A percentile compares a stretch with the other conserved stretches of the same genome.
Conservation (phyloP, 2,113 vertebrate species). For the Cisticola juncidis region DNA sequence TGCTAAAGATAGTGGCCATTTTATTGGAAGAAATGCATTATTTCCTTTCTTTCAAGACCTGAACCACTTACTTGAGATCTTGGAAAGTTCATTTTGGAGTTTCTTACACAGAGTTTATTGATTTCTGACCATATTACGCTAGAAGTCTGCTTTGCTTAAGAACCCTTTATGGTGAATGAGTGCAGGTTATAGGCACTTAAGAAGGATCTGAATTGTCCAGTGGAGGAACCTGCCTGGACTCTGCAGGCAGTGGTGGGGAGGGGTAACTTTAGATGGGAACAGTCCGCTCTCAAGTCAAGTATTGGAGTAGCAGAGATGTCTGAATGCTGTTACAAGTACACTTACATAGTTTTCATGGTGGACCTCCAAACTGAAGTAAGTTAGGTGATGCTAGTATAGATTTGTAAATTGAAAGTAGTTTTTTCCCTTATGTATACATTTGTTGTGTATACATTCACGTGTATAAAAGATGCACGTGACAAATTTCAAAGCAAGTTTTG, state of each 20-base stretch:
- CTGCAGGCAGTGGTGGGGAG: rapidly evolving
- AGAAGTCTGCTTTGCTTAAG: background rate
- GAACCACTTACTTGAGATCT: background rate
- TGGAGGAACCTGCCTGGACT: background rate
- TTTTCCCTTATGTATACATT: background rate
- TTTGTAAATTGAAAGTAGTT: background rate
- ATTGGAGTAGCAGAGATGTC: background rate
- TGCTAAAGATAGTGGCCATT: background rate
- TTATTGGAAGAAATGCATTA: background rate
- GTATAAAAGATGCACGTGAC: background rate
- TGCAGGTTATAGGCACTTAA: background rate
- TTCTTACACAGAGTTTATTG: background rate
- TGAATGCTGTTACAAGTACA: background rate
- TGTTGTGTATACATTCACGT: background rate
- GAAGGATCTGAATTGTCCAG: background rate
- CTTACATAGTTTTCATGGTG: background rate
- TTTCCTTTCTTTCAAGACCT: background rate
- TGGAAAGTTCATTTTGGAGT: background rate
- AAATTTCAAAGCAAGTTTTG: background rate
- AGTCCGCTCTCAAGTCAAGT: background rate
- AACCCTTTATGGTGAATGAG: background rate
- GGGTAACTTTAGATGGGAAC: background rate
- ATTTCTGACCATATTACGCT: background rate
- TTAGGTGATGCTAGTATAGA: background rate
- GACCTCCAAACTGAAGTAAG: background rate